Percentiles rank a stretch among this genome's conserved stretches.
Conservation (phyloP, 2,797 vertebrate genomes). For the Chloroceryle inda region DNA sequence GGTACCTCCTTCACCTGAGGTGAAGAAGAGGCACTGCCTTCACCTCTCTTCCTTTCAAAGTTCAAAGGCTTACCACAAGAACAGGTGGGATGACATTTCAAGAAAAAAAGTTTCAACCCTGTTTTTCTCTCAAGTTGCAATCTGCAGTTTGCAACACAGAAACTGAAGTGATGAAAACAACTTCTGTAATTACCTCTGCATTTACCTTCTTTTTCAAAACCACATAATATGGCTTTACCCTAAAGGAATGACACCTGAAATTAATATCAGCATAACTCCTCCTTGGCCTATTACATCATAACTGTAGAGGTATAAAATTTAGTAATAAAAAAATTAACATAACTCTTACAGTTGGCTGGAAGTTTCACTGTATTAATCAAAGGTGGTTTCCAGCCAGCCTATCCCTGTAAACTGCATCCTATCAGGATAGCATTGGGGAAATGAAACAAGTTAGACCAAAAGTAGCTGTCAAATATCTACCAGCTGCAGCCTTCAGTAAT, state of each 20-base stretch:
- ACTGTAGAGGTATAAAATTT: background rate
- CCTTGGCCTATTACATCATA: background rate
- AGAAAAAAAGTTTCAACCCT: background rate
- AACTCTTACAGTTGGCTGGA: background rate
- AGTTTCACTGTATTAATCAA: background rate
- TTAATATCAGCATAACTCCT: background rate
- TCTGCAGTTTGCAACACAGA: background rate
- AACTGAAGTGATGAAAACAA: background rate
- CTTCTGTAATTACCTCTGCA: background rate
- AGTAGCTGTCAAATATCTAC: background rate
- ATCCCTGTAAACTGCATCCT: background rate
- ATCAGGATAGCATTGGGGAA: accelerated
- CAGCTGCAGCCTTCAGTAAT: background rate
- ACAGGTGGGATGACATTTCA: background rate
- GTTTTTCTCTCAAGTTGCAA: background rate
- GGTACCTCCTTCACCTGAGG: background rate
- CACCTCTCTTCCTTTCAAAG: background rate
- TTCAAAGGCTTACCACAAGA: background rate
- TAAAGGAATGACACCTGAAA: background rate
- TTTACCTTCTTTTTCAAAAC: background rate
- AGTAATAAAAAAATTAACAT: background rate
- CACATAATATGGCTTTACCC: background rate
- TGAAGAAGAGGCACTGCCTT: background rate
- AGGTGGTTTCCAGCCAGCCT: background rate
- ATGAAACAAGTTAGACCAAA: background rate